Conservation (phyloP, 2,797 vertebrate species). For the Peromyscus eremicus region DNA sequence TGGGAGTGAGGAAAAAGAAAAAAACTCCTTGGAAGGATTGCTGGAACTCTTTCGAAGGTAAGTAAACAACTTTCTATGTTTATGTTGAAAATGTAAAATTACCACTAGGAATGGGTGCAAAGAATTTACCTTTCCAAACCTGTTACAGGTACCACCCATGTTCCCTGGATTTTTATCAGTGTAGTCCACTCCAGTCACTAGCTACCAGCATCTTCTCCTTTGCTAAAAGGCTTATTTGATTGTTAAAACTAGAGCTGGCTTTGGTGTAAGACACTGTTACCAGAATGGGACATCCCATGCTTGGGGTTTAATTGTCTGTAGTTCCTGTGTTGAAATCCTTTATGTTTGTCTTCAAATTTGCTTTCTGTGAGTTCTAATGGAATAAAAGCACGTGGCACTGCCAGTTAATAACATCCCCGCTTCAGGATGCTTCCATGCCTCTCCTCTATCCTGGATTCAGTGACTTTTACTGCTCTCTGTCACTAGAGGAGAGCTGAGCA, state of each 20-base stretch:
- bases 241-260: background rate
- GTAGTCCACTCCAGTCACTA: background rate
- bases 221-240: background rate
- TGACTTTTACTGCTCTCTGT: background rate
- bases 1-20: background rate
- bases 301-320: background rate
- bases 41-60: background rate
- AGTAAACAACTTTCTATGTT: slow-evolving; percentile 14
- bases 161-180: background rate
- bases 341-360: background rate
- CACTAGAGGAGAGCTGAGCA: background rate
- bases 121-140: slow-evolving; percentile 9
- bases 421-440: background rate
- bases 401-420: background rate
- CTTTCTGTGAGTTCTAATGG: background rate
- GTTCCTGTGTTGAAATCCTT: slow-evolving; percentile 12
- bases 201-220: background rate
- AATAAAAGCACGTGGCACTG: background rate
- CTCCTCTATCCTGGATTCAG: background rate
- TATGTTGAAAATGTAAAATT: slow-evolving; percentile 29
- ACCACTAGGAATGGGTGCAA: background rate
- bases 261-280: background rate
- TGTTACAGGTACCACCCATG: background rate
- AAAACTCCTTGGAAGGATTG: slow-evolving; percentile 11
- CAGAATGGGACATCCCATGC: background rate